Evolutionary conservation across 2,888 invertebrate genomes (phyloP), one percentile per base, ranked within the genome.

Genomic region (Scaptomyza reducta): DNA sequence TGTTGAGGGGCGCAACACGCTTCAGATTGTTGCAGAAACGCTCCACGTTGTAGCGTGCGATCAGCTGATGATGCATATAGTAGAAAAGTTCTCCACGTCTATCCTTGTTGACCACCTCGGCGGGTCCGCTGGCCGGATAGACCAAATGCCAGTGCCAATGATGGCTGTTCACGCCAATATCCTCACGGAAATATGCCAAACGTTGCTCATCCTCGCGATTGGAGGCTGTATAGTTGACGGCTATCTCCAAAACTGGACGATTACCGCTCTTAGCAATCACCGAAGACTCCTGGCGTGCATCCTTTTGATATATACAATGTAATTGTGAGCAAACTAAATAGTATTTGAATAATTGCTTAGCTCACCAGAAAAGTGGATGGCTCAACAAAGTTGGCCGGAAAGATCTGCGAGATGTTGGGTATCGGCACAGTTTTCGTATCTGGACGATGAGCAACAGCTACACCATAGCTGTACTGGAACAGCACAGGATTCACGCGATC

Each of bases 81-180:
- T 94, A 95, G 90, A 95, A 95, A 2, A 95, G 91, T 90, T 95
- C 95, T 13, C 95, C 95, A 41, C 95, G 93, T 64, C 95, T 93
- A 90, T 95, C 94, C 89, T 96, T 96, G 50, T 93, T 93, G 5
- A 96, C 96, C 41, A 96, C 94, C 41, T 92, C 91, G 13, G 89
- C 86, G 16, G 93, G 93, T 0, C 94, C 94, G 60, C 94, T 94
- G 89, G 94, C 94, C 0, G 97, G 96, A 90, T 97, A 97, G 1
- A 97, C 96, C 76, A 97, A 93, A 91, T 97, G 97, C 97, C 97
- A 97, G 89, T 97, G 97, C 97, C 97, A 97, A 90, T 97, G 97
- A 90, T 97, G 97, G 53, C 96, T 94, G 92, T 97, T 97, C 79
- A 97, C 93, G 73, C 96, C 96, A 67, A 96, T 93, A 90, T 97